Conservation (phyloP, 1,140 invertebrate species). For the Bombyx mandarina region DNA sequence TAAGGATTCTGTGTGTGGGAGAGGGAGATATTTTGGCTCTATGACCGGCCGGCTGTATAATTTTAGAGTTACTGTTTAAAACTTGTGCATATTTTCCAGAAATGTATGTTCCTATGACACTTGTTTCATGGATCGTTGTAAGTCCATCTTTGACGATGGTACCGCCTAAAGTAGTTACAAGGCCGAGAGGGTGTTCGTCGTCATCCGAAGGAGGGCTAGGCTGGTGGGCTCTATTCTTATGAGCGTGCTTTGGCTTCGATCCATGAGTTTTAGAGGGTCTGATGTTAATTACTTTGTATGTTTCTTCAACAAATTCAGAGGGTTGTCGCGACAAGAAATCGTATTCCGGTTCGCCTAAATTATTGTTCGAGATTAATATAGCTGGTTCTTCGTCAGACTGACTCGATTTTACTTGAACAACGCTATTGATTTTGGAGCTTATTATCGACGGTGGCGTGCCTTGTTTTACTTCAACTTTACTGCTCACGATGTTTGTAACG, state of each 20-base stretch:
- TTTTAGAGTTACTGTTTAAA: constrained; percentile 80
- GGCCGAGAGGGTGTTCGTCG: constrained; percentile 79
- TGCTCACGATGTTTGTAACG: constrained; percentile 46
- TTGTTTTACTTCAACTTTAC: constrained; percentile 71
- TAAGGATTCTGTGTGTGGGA: constrained; percentile 78
- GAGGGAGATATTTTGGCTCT: constrained; percentile 76
- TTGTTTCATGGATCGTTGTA: constrained; percentile 89
- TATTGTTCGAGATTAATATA: constrained; percentile 75
- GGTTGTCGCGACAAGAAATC: constrained; percentile 87
- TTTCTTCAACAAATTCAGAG: constrained; percentile 84
- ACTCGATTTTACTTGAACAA: constrained; percentile 69
- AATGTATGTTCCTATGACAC: constrained; percentile 89
- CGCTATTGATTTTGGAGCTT: constrained; percentile 57
- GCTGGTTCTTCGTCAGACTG: constrained; percentile 62
- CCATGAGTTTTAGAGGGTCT: constrained; percentile 63
- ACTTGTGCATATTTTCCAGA: constrained; percentile 90
- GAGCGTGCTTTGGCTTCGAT: constrained; percentile 58
- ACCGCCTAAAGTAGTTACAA: constrained; percentile 85
- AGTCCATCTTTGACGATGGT: constrained; percentile 86
- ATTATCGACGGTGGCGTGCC: constrained; percentile 36
- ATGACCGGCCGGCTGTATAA: constrained; percentile 54
- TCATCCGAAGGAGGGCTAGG: constrained; percentile 54
- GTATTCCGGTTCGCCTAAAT: constrained; percentile 84
- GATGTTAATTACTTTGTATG: constrained; percentile 74
- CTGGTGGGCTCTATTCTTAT: constrained; percentile 55